A percentile compares a stretch with the other conserved stretches of the same genome.
Evolutionary conservation across 2,888 invertebrate genomes (phyloP).

Genomic region (Cantharis rustica): DNA sequence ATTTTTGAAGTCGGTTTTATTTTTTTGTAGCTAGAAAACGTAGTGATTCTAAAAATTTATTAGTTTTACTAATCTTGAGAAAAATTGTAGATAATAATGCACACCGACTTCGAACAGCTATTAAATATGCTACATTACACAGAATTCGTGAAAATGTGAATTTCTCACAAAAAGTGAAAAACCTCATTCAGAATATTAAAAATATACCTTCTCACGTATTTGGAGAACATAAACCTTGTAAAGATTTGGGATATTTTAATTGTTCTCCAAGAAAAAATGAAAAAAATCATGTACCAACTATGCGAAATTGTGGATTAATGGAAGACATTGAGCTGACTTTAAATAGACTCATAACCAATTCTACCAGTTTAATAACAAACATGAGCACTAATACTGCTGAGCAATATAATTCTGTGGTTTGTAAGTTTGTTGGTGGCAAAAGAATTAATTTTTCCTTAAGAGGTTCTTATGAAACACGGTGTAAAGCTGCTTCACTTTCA

Average conservation of each 20-base stretch:
- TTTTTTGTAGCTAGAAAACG: not conserved
- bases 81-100: not conserved
- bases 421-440: slow-evolving; percentile 3
- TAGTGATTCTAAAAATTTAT: not conserved
- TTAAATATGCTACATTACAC: not conserved
- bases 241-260: not conserved
- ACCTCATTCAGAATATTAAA: not conserved
- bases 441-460: not conserved
- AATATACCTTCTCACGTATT: slow-evolving; percentile 9
- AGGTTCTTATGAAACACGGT: not conserved
- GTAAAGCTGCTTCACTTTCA: too few relatives aligned
- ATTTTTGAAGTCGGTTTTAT: too few relatives aligned
- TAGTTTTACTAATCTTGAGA: not conserved
- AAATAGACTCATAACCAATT: not conserved
- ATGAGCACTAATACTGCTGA: not conserved
- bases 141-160: not conserved
- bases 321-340: slow-evolving; percentile 1
- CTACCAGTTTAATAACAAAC: not conserved
- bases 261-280: not conserved
- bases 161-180: not conserved
- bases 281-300: slow-evolving; percentile 8
- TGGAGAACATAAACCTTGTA: slow-evolving; percentile 5
- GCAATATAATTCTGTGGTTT: not conserved
- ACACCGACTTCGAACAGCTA: not conserved
- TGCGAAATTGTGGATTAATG: slow-evolving; percentile 18